Conservation (phyloP, 2,888 invertebrate genomes). For the Apodemia hepburni region DNA sequence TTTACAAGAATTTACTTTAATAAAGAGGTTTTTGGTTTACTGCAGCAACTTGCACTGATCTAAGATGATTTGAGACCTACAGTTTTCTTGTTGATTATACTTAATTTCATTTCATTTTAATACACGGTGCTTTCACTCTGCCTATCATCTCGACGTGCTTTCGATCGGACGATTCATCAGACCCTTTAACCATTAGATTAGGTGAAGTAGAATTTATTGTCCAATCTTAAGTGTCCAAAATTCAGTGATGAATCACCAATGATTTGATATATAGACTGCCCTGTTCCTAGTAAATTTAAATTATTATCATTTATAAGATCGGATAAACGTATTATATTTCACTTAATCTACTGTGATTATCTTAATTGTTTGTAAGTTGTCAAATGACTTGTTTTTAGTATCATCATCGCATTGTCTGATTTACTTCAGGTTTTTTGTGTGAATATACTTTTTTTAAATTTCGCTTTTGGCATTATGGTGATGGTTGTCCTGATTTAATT, state of each 20-base stretch:
- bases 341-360: conserved; percentile 62
- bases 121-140: conserved; percentile 33
- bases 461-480: conserved; percentile 19
- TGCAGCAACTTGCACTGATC: conserved; percentile 39
- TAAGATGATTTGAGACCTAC: conserved; percentile 32
- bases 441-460: conserved; percentile 34
- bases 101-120: conserved; percentile 39
- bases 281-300: conserved; percentile 64
- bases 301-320: conserved; percentile 50
- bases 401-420: conserved; percentile 43
- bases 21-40: conserved; percentile 16
- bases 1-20: conserved; percentile 27
- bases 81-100: conserved; percentile 33
- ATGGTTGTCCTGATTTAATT: conserved; percentile 22
- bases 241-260: conserved; percentile 77
- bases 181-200: conserved; percentile 58
- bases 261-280: conserved; percentile 67
- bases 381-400: conserved; percentile 30
- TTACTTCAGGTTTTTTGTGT: conserved; percentile 53
- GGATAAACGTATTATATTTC: conserved; percentile 48
- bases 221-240: conserved; percentile 52
- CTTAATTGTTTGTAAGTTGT: conserved; percentile 33
- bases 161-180: conserved; percentile 54
- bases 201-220: conserved; percentile 50
- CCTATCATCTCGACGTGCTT: conserved; percentile 58